Evolutionary conservation across 2,888 invertebrate species (phyloP).

Genomic region (Eristalinus sepulchralis): DNA sequence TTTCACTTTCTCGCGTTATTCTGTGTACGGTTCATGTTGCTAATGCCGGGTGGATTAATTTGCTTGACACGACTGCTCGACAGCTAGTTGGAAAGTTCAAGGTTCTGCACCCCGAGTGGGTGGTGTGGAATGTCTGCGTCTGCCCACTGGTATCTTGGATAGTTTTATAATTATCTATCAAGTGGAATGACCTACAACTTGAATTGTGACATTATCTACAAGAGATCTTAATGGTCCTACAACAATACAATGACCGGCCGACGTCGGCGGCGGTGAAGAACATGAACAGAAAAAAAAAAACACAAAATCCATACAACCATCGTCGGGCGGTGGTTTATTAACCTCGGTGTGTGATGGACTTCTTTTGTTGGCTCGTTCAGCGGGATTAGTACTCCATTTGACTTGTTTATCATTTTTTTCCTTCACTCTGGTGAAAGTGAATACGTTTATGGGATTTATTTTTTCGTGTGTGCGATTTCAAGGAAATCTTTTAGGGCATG

Average conservation of each 20-base stretch:
- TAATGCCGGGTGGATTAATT: slow-evolving; percentile 12
- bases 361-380: slow-evolving; percentile 10
- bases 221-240: slow-evolving; percentile 24
- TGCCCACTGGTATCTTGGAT: slow-evolving; percentile 6
- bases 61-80: background rate
- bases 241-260: background rate
- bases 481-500: background rate
- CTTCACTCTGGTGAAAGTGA: slow-evolving; percentile 3
- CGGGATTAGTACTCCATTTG: slow-evolving; percentile 10
- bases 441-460: background rate
- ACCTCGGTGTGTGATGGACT: slow-evolving; percentile 9
- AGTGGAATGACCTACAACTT: slow-evolving; percentile 41
- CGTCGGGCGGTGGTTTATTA: slow-evolving; percentile 8
- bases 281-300: background rate
- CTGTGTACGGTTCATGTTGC: background rate
- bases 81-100: slow-evolving; percentile 22
- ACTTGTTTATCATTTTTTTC: background rate
- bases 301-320: background rate
- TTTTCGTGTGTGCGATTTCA: background rate
- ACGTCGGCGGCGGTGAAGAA: background rate
- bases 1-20: slow-evolving; percentile 20
- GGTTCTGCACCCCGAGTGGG: background rate
- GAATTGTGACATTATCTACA: slow-evolving; percentile 37
- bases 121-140: background rate
- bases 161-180: slow-evolving; percentile 37